These are phyloP conservation scores for Papilio dardanus DNA, from an alignment of 1,140 invertebrate genomes.

Conservation along the genomic window DNA sequence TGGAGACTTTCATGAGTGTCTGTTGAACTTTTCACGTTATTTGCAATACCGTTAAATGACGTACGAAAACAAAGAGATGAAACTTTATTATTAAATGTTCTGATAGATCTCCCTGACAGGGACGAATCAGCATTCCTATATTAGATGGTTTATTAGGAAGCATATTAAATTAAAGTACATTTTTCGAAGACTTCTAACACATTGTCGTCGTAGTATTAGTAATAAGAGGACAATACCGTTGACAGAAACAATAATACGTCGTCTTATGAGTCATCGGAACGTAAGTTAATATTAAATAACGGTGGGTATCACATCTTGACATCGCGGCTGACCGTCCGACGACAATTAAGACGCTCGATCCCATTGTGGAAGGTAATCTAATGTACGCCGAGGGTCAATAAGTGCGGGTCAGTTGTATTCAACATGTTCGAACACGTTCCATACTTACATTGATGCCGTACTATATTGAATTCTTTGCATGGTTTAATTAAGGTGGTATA, in stretches of 20 bases:
- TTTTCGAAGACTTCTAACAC: too few relatives aligned
- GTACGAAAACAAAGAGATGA: background rate
- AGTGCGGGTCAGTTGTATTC: constrained; percentile 49
- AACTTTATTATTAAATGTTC: background rate
- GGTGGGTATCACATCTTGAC: constrained; percentile 39
- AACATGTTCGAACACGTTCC: constrained; percentile 9
- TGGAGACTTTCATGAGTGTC: background rate
- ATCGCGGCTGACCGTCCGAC: constrained; percentile 44
- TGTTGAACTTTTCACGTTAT: constrained; percentile 21
- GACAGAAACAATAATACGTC: background rate
- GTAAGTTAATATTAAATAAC: constrained; percentile 21
- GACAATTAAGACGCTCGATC: constrained; percentile 75
- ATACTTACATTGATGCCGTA: background rate
- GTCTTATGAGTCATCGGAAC: background rate
- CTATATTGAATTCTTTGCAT: constrained; percentile 3
- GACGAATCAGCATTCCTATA: background rate
- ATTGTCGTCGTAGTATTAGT: background rate
- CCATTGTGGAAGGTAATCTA: constrained; percentile 56
- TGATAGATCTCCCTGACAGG: background rate
- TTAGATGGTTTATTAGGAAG: too few relatives aligned
- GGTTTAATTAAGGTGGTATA: background rate
- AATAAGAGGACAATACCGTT: background rate
- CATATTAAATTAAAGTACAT: too few relatives aligned
- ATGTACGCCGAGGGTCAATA: constrained; percentile 58
- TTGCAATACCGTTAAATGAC: constrained; percentile 17